Conservation (phyloP, 1,140 invertebrate species). For the Papilio glaucus region DNA sequence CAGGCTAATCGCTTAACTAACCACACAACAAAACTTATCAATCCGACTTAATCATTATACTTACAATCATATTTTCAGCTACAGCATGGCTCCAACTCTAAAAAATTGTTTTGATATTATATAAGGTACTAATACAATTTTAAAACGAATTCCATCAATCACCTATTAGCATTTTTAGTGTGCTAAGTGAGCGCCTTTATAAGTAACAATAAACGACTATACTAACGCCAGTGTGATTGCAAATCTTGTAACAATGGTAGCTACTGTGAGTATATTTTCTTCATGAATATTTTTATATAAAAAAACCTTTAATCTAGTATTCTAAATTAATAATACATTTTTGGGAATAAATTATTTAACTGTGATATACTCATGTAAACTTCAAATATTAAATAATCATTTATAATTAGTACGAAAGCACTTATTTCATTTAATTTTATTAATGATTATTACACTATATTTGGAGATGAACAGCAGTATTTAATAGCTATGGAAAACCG, state of each 20-base stretch:
- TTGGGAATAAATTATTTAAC: too few relatives aligned
- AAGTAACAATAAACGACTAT: conserved; percentile 14
- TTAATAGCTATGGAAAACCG: too few relatives aligned
- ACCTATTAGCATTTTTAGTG: not conserved
- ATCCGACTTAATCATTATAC: not conserved
- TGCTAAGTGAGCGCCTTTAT: conserved; percentile 7
- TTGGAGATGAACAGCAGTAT: too few relatives aligned
- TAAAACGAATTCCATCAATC: conserved; percentile 1
- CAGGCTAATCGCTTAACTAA: too few relatives aligned
- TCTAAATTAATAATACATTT: too few relatives aligned
- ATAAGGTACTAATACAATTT: not conserved
- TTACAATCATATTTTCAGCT: not conserved
- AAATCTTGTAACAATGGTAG: not conserved
- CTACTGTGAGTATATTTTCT: not conserved
- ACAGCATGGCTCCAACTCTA: not conserved
- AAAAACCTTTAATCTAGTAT: too few relatives aligned
- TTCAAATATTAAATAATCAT: not conserved
- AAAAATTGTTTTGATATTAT: not conserved
- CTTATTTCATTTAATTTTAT: not conserved
- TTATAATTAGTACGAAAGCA: not conserved
- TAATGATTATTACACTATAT: too few relatives aligned
- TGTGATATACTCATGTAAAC: too few relatives aligned
- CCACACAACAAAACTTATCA: too few relatives aligned
- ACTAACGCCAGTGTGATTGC: conserved; percentile 1
- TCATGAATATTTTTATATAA: too few relatives aligned